These are phyloP conservation scores for Pseudomyrmex concolor DNA, from an alignment of 1,140 invertebrate genomes.

Conservation along the genomic window DNA sequence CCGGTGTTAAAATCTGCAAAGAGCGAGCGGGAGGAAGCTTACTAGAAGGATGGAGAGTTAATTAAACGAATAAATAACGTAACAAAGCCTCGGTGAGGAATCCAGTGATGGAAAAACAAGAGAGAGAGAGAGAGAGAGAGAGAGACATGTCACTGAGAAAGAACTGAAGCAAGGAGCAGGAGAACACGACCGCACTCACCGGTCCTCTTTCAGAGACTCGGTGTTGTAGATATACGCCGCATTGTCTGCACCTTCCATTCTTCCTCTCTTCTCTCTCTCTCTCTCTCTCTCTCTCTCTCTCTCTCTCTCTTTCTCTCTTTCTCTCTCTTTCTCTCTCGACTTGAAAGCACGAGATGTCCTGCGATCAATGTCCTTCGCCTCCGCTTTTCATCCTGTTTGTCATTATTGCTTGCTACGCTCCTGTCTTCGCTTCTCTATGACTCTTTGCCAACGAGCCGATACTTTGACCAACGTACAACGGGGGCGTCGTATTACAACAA, in stretches of 20 bases:
- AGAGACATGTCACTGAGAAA: constrained; percentile 39
- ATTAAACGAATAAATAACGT: constrained; percentile 84
- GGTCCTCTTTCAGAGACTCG: constrained; percentile 66
- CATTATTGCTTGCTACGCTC: constrained; percentile 43
- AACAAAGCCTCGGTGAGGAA: constrained; percentile 74
- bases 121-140: neutral
- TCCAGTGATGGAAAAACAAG: constrained; percentile 3
- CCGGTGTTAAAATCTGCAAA: constrained; percentile 76
- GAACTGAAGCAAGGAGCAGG: constrained; percentile 24
- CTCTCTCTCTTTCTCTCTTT: constrained; percentile 18
- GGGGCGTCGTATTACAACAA: constrained; percentile 30
- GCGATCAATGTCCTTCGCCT: constrained; percentile 46
- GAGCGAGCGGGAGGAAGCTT: constrained; percentile 68
- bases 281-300: constrained; percentile 15
- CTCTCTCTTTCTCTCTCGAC: constrained; percentile 28
- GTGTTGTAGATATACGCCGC: constrained; percentile 63
- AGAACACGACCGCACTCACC: constrained; percentile 51
- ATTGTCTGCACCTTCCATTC: constrained; percentile 50
- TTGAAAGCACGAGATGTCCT: constrained; percentile 47
- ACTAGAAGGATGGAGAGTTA: constrained; percentile 80
- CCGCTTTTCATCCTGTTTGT: constrained; percentile 40
- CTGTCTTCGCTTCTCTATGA: constrained; percentile 4
- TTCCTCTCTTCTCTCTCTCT: constrained; percentile 17
- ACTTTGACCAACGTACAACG: constrained; percentile 22
- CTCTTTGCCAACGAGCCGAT: constrained; percentile 50